Percentiles rank a stretch among this genome's conserved stretches.
Conservation (phyloP, 2,888 invertebrate species). For the Hedychridium roseum region DNA sequence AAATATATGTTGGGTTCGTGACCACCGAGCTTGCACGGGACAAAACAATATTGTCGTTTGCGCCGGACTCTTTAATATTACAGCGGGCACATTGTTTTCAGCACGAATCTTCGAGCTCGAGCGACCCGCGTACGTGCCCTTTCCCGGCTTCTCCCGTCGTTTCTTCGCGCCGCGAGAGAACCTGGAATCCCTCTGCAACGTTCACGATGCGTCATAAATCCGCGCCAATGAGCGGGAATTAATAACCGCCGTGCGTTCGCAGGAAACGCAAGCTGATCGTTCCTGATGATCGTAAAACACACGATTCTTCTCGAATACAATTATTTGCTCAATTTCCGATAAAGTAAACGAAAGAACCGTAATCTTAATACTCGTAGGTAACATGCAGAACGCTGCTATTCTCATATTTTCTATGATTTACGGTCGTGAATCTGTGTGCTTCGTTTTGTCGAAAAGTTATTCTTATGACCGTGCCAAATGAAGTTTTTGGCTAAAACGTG, state of each 20-base stretch:
- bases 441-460: too few species aligned
- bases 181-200: slow-evolving; percentile 11
- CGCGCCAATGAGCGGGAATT: neutral
- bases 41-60: slow-evolving; percentile 57
- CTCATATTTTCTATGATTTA: too few species aligned
- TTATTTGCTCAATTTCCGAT: too few species aligned
- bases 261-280: neutral
- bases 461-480: too few species aligned
- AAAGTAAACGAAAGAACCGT: too few species aligned
- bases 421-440: too few species aligned
- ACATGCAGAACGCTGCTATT: too few species aligned
- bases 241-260: slow-evolving; percentile 11
- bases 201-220: neutral
- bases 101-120: slow-evolving; percentile 47
- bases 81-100: slow-evolving; percentile 53
- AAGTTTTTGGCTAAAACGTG: too few species aligned
- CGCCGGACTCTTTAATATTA: slow-evolving; percentile 45
- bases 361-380: too few species aligned
- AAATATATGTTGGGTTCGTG: slow-evolving; percentile 41
- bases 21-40: slow-evolving; percentile 43
- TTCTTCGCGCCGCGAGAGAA: slow-evolving; percentile 20
- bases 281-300: too few species aligned
- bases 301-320: too few species aligned
- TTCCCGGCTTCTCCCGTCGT: slow-evolving; percentile 22
- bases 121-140: slow-evolving; percentile 40